Evolutionary conservation across 2,888 invertebrate genomes (phyloP).

Genomic region (Tortricodes alternella): DNA sequence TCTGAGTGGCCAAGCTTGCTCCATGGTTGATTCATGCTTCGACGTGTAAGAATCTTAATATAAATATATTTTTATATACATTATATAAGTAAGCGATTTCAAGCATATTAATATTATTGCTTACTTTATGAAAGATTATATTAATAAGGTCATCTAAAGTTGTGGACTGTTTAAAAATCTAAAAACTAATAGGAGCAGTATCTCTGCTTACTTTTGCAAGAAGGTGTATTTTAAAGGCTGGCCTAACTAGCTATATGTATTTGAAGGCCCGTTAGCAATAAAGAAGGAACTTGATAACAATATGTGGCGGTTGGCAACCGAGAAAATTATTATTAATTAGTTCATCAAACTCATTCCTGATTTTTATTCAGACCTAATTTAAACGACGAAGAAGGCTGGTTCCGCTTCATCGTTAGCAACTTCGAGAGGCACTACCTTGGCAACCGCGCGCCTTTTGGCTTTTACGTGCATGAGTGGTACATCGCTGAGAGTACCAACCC

Average conservation of each 20-base stretch:
- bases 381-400: constrained; percentile 70
- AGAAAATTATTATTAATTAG: neutral
- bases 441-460: constrained; percentile 86
- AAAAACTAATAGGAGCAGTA: too few species aligned
- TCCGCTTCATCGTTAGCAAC: constrained; percentile 83
- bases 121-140: too few species aligned
- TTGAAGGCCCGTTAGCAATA: too few species aligned
- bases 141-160: too few species aligned
- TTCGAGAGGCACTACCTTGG: constrained; percentile 85
- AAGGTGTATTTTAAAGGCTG: too few species aligned
- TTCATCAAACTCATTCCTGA: neutral
- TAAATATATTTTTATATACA: neutral
- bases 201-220: too few species aligned
- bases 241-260: too few species aligned
- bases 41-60: constrained; percentile 59
- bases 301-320: too few species aligned
- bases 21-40: constrained; percentile 82
- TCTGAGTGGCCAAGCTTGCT: constrained; percentile 69
- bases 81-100: neutral
- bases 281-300: too few species aligned
- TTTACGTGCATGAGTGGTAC: constrained; percentile 87
- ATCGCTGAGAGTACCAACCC: constrained; percentile 48
- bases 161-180: too few species aligned
- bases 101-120: neutral
- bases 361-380: constrained; percentile 45